Percentiles rank a stretch among this genome's conserved stretches.
phyloP scores from a whole-genome alignment of 2,113 vertebrate genomes.

The Plecturocebus donacophilus region DNA sequence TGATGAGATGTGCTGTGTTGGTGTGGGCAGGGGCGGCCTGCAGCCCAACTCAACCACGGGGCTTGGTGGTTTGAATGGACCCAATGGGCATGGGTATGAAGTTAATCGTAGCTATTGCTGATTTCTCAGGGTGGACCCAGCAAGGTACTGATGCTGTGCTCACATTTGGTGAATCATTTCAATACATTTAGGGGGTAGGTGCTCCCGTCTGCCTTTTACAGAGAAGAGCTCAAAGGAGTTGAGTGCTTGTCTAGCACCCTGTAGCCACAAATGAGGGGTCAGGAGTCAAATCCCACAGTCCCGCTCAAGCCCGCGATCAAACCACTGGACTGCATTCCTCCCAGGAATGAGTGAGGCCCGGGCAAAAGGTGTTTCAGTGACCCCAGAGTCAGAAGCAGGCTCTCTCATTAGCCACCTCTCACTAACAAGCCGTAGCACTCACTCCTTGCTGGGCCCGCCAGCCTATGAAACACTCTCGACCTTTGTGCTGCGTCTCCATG shows the following conservation, averaged over 20 bases:
- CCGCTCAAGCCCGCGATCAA: fast-evolving
- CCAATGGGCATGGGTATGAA: fast-evolving
- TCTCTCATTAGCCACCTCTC: not conserved
- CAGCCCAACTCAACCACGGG: fast-evolving
- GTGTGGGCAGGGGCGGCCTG: too few relatives aligned
- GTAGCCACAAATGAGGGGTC: too few relatives aligned
- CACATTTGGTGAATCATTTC: not conserved
- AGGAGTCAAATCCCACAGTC: not conserved
- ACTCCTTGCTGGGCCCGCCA: not conserved
- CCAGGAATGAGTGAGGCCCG: not conserved
- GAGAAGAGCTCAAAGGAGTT: not conserved
- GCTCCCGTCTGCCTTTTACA: not conserved
- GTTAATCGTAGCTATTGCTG: fast-evolving
- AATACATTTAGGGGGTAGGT: not conserved
- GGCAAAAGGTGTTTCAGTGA: not conserved
- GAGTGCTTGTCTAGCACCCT: not conserved
- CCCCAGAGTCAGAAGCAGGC: fast-evolving
- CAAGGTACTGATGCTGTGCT: fast-evolving
- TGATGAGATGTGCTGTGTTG: not conserved
- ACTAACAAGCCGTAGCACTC: fast-evolving
- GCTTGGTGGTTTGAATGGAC: too few relatives aligned
- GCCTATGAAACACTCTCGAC: not conserved
- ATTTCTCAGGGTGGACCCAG: fast-evolving
- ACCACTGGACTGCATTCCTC: not conserved
- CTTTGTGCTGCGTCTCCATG: slow-evolving; percentile 40